These are phyloP conservation scores for Cyclargus thomasi DNA, from an alignment of 1,140 invertebrate species.

Conservation along the genomic window DNA sequence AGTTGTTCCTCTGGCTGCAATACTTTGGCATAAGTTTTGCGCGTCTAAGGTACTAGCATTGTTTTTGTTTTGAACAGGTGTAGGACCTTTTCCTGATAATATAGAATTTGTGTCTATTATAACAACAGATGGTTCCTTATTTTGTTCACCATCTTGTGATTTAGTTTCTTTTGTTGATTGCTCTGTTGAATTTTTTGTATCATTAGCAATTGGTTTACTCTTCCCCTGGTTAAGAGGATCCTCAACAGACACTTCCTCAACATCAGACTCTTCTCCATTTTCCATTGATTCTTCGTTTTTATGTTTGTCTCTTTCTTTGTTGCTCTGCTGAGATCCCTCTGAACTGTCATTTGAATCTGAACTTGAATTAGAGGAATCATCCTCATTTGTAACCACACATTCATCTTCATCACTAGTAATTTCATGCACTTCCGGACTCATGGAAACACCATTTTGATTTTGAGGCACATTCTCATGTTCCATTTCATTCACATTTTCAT, in stretches of 20 bases:
- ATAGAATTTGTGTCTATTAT: conserved; percentile 70
- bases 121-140: conserved; percentile 63
- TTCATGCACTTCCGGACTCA: conserved; percentile 63
- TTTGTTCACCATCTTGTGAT: conserved; percentile 69
- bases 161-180: conserved; percentile 48
- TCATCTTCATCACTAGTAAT: conserved; percentile 69
- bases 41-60: conserved; percentile 49
- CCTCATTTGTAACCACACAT: conserved; percentile 62
- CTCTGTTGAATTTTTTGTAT: conserved; percentile 60
- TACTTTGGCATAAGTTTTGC: conserved; percentile 69
- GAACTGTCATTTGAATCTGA: conserved; percentile 64
- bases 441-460: conserved; percentile 60
- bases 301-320: conserved; percentile 78
- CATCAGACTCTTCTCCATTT: conserved; percentile 74
- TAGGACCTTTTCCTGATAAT: conserved; percentile 53
- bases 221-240: conserved; percentile 79
- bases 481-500: conserved; percentile 31
- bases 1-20: conserved; percentile 70
- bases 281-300: conserved; percentile 79
- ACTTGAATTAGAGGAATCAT: conserved; percentile 67
- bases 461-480: conserved; percentile 47
- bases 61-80: conserved; percentile 44
- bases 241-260: conserved; percentile 77
- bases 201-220: conserved; percentile 81
- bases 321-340: conserved; percentile 77